A percentile compares a stretch with the other conserved stretches of the same genome.
These are phyloP conservation scores for Phortica magna DNA, from an alignment of 2,888 invertebrate species.

Conservation along the genomic window DNA sequence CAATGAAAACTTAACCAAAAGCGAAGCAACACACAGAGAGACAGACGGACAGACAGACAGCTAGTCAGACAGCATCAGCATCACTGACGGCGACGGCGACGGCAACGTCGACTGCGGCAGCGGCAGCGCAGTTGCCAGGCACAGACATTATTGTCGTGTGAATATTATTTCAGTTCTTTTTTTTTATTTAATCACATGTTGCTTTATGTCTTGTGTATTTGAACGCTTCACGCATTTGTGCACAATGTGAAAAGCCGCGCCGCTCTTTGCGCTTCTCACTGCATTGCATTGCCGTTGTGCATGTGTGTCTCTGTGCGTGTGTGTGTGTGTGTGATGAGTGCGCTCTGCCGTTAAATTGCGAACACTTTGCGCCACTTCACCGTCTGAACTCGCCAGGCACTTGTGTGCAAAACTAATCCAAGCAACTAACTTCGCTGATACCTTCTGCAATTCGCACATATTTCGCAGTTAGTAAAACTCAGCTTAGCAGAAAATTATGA, in stretches of 20 bases:
- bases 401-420: not conserved
- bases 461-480: conserved; percentile 44
- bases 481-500: conserved; percentile 70
- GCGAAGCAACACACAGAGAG: not conserved
- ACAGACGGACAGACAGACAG: not conserved
- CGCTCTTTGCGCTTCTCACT: conserved; percentile 29
- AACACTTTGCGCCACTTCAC: conserved; percentile 57
- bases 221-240: conserved; percentile 73
- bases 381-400: not conserved
- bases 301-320: conserved; percentile 35
- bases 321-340: conserved; percentile 51
- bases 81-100: no score
- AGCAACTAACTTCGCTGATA: conserved; percentile 7
- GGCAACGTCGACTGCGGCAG: no score
- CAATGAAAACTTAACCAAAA: conserved; percentile 25
- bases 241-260: conserved; percentile 40
- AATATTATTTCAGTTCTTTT: not conserved
- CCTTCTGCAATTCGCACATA: not conserved
- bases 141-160: no score
- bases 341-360: conserved; percentile 70
- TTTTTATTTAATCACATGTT: conserved; percentile 3
- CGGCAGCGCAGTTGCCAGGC: no score
- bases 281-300: conserved; percentile 3
- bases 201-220: conserved; percentile 54
- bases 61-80: no score